Evolutionary conservation across 2,797 vertebrate genomes (phyloP).

Genomic region (Falco berigora): DNA sequence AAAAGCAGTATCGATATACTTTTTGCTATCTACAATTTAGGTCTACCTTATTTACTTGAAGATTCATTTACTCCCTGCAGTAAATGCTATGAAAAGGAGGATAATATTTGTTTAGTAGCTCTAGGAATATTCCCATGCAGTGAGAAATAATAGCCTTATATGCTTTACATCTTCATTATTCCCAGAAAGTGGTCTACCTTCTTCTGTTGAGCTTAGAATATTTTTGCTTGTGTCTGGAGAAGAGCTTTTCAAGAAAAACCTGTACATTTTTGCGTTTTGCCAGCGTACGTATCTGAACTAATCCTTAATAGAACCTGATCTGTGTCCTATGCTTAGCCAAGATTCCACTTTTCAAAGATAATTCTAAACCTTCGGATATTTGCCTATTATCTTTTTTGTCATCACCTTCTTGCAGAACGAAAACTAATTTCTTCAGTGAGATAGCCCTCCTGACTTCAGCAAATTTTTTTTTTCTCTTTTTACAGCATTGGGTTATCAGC

Average conservation of each 20-base stretch:
- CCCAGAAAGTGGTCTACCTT: background rate
- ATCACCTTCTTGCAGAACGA: background rate
- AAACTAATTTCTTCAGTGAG: background rate
- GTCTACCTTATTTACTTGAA: background rate
- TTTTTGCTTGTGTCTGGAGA: background rate
- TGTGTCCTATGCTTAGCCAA: background rate
- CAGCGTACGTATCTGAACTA: background rate
- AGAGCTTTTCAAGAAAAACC: background rate
- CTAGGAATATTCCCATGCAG: background rate
- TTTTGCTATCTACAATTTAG: background rate
- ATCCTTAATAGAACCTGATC: background rate
- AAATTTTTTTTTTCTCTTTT: background rate
- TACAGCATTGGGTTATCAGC: background rate
- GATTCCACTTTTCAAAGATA: background rate
- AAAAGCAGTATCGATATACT: background rate
- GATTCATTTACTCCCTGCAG: background rate
- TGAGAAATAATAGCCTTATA: background rate
- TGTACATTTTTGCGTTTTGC: background rate
- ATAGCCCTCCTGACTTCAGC: background rate
- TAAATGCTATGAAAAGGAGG: background rate
- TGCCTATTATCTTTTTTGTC: background rate
- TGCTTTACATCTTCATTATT: background rate
- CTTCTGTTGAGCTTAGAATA: background rate
- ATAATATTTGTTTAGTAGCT: background rate
- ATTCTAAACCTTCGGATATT: background rate